These are phyloP conservation scores for Morpho achilles DNA, from an alignment of 2,888 invertebrate genomes.

Conservation along the genomic window DNA sequence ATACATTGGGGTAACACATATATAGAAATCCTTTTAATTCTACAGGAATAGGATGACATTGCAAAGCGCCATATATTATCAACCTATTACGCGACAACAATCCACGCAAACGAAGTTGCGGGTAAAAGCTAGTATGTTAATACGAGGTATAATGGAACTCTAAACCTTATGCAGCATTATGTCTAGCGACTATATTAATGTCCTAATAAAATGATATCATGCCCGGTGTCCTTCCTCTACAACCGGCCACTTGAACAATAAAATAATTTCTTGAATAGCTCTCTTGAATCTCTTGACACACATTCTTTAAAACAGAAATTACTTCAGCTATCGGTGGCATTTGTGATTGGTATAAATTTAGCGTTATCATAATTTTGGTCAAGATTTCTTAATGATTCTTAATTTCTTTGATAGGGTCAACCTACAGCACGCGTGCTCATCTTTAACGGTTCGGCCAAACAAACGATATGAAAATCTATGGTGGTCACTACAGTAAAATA, in stretches of 20 bases:
- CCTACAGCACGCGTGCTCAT: no score
- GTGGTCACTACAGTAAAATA: no score
- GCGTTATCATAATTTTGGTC: slow-evolving; percentile 3
- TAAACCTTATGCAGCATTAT: neutral
- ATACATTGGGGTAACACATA: no score
- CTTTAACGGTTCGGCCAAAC: no score
- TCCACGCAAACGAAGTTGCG: no score
- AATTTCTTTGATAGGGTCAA: no score
- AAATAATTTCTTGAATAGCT: slow-evolving; percentile 50
- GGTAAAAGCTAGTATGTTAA: neutral
- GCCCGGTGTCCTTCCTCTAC: slow-evolving; percentile 55
- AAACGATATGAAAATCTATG: no score
- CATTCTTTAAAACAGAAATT: slow-evolving; percentile 36
- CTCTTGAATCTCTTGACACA: slow-evolving; percentile 66
- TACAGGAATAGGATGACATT: no score
- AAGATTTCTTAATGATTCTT: no score
- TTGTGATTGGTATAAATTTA: slow-evolving; percentile 5
- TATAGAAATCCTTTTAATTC: no score
- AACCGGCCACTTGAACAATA: slow-evolving; percentile 59
- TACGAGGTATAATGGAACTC: slow-evolving; percentile 9
- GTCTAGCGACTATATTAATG: slow-evolving; percentile 10
- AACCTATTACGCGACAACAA: no score
- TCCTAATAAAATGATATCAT: slow-evolving; percentile 39
- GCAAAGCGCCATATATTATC: no score
- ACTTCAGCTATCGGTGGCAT: slow-evolving; percentile 22